Evolutionary conservation across 1,140 invertebrate genomes (phyloP), one percentile per base, ranked within the genome.

Genomic region (Melipona quadrifasciata): DNA sequence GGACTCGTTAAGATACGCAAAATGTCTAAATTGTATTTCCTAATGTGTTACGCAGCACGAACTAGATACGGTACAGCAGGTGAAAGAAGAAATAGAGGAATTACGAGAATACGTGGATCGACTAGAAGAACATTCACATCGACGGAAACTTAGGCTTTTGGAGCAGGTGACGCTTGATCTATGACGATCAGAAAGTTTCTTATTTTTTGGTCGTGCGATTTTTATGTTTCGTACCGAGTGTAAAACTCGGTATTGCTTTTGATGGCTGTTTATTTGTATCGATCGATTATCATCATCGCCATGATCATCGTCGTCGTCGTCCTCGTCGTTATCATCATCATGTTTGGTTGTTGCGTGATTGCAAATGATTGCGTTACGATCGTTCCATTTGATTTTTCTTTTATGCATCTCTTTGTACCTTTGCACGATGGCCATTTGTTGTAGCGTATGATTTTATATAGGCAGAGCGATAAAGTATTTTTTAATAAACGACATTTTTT

Each of bases 61-160:
- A 94, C 95, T 99, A 93, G 98, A 98, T 95, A 97, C 97, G 53
- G 97, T 98, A 88, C 98, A 98, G 95, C 97, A 98, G 94, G 98
- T 98, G 88, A 98, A 98, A 93, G 98, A 98, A 93, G 98, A 99
- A 95, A 98, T 98, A 91, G 98, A 98, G 94, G 98, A 98, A 94
- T 95, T 99, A 93, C 95, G 98, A 86, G 98, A 98, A 94, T 98
- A 98, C 93, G 97, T 98, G 83, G 98, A 98, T 94, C 96, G 98
- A 89, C 96, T 99, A 82, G 98, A 98, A 95, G 97, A 98, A 93
- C 97, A 98, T 94, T 97, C 97, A 82, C 97, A 98, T 94, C 96
- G 97, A 90, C 95, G 98, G 93, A 98, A 98, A 95, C 96, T 98
- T 88, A 96, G 97, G 91, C 96, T 98, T 88, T 96, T 98, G 85